These are phyloP conservation scores for Gila orcuttii DNA, from an alignment of 2,113 vertebrate species.

Conservation along the genomic window DNA sequence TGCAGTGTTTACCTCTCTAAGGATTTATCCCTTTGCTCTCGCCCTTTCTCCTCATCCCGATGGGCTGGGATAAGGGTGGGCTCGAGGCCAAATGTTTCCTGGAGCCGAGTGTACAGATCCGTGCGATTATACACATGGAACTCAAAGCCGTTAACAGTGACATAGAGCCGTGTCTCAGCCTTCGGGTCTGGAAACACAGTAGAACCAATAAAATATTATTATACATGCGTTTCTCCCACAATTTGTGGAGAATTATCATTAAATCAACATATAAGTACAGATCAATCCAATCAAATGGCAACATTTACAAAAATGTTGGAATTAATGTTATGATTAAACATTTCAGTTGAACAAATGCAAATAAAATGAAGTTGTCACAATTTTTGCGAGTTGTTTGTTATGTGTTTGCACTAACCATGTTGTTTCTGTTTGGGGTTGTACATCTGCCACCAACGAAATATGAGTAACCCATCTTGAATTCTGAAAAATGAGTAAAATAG, in stretches of 20 bases:
- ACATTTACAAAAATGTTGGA: neutral
- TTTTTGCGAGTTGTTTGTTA: neutral
- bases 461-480: conserved; percentile 98
- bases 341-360: neutral
- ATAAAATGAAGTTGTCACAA: neutral
- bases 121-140: conserved; percentile 98
- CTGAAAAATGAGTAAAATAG: conserved; percentile 66
- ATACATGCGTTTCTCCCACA: neutral
- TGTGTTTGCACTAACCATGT: conserved; percentile 81
- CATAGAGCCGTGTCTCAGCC: conserved; percentile 94
- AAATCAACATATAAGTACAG: neutral
- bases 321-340: neutral
- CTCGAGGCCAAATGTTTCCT: conserved; percentile 94
- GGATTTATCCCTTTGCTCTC: conserved; percentile 77
- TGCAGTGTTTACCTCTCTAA: conserved; percentile 81
- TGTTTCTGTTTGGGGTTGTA: conserved; percentile 98
- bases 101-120: conserved; percentile 89
- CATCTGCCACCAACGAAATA: conserved; percentile 99
- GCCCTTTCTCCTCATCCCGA: conserved; percentile 84
- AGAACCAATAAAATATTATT: conserved; percentile 3
- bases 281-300: neutral
- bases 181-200: conserved; percentile 85
- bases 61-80: conserved; percentile 86
- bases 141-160: conserved; percentile 97
- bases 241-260: neutral